Conservation (phyloP, 2,797 vertebrate genomes). For the Bradypodion pumilum region DNA sequence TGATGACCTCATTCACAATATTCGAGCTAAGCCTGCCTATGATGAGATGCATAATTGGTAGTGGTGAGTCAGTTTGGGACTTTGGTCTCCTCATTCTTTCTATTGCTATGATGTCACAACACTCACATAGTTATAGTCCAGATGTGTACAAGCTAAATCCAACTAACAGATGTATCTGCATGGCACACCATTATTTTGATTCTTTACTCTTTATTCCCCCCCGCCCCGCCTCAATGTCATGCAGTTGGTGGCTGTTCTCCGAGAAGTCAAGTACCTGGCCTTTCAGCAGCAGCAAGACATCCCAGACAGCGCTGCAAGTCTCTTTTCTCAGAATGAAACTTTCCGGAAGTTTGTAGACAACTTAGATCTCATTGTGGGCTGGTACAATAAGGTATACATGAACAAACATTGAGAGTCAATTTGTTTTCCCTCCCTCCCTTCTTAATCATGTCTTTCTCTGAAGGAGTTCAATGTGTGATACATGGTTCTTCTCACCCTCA, state of each 20-base stretch:
- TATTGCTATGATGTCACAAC: no score
- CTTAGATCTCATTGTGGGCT: conserved; percentile 76
- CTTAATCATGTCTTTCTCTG: neutral
- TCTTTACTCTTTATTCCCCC: neutral
- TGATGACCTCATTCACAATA: no score
- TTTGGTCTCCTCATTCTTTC: no score
- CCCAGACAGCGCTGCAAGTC: conserved; percentile 56
- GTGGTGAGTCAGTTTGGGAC: no score
- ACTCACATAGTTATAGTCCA: neutral
- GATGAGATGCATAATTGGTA: no score
- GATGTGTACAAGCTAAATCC: neutral
- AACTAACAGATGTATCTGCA: no score
- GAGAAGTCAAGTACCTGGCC: conserved; percentile 79
- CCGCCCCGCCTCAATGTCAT: fast-evolving
- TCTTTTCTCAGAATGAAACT: conserved; percentile 73
- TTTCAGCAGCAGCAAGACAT: conserved; percentile 74
- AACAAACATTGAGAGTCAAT: neutral
- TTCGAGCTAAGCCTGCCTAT: no score
- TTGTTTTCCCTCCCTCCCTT: neutral
- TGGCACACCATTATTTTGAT: neutral
- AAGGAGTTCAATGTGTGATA: neutral
- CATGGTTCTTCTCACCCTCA: neutral
- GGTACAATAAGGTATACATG: conserved; percentile 79
- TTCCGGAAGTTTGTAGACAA: conserved; percentile 77
- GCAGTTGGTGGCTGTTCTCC: conserved; percentile 74